Conservation (phyloP, 2,797 vertebrate genomes). For the Chrysocyon brachyurus region DNA sequence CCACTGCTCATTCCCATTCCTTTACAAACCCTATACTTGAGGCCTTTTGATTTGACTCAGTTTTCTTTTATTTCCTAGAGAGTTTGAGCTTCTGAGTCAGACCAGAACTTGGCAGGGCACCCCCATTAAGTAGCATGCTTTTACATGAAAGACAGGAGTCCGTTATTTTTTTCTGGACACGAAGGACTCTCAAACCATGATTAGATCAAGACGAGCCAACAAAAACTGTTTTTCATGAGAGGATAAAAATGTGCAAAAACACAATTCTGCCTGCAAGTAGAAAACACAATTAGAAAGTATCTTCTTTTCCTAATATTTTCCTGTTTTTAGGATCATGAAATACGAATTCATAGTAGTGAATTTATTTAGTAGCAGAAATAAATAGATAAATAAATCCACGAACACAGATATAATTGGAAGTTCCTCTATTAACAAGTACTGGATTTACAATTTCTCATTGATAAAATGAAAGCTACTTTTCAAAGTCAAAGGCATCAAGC, state of each 20-base stretch:
- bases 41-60: constrained; percentile 6
- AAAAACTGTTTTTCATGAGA: constrained; percentile 54
- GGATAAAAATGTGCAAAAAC: constrained; percentile 65
- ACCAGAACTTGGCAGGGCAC: neutral
- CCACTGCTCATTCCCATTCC: neutral
- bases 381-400: constrained; percentile 21
- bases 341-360: constrained; percentile 41
- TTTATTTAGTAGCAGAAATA: constrained; percentile 13
- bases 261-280: constrained; percentile 59
- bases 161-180: constrained; percentile 42
- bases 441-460: constrained; percentile 36
- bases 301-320: constrained; percentile 64
- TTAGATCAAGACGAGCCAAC: constrained; percentile 65
- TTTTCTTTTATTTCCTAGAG: neutral
- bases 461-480: constrained; percentile 63
- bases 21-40: neutral
- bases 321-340: constrained; percentile 73
- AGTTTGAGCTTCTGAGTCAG: neutral
- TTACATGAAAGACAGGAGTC: constrained; percentile 29
- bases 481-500: neutral
- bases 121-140: neutral
- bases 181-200: constrained; percentile 39
- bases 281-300: constrained; percentile 55
- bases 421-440: constrained; percentile 56
- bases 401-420: constrained; percentile 58